Percentiles rank a stretch among this genome's conserved stretches.
These are phyloP conservation scores for Paraescarpia echinospica DNA, from an alignment of 1,140 invertebrate genomes.

Conservation along the genomic window DNA sequence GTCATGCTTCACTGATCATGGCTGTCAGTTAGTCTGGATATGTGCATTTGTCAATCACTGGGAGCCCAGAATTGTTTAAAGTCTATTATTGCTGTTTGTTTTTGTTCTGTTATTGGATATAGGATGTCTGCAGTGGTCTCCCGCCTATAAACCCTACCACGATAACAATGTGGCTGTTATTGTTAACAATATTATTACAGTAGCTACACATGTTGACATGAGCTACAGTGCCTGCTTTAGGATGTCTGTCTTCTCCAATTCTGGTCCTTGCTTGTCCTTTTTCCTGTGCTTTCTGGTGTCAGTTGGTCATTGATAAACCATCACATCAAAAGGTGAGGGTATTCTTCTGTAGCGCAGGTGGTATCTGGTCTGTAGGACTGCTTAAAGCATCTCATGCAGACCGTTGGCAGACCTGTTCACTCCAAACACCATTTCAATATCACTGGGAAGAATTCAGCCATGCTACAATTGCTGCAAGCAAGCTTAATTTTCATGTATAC, in stretches of 20 bases:
- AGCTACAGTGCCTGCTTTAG: neutral
- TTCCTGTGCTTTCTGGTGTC: no score
- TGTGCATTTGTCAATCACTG: neutral
- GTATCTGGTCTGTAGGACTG: no score
- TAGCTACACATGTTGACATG: neutral
- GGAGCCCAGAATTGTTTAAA: neutral
- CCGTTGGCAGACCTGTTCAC: no score
- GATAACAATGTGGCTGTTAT: neutral
- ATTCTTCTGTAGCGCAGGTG: no score
- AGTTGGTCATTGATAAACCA: no score
- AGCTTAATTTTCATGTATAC: no score
- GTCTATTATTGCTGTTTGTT: neutral
- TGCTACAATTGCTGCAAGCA: no score
- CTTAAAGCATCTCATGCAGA: no score
- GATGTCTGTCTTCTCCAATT: neutral
- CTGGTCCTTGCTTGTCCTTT: neutral
- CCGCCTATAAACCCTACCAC: neutral
- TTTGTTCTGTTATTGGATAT: neutral
- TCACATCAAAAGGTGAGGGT: no score
- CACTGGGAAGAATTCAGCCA: no score
- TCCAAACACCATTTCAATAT: no score
- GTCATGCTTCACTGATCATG: neutral
- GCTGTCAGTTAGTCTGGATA: neutral
- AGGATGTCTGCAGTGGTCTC: neutral
- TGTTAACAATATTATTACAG: neutral